These are phyloP conservation scores for Eupeodes corollae DNA, from an alignment of 1,140 invertebrate species.

Conservation along the genomic window DNA sequence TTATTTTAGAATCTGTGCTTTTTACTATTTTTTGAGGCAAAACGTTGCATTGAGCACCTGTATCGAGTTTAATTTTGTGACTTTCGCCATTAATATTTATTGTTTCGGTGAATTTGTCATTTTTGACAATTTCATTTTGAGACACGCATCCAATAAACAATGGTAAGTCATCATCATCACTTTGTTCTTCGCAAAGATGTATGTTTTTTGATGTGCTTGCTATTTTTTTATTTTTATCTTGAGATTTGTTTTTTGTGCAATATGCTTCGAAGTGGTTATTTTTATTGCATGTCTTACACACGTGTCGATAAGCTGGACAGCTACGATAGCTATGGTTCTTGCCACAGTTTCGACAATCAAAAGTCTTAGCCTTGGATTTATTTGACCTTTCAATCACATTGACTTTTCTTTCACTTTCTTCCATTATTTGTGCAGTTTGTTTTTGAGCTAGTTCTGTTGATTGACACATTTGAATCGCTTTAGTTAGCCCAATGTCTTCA, in stretches of 20 bases:
- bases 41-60: neutral
- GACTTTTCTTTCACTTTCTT: neutral
- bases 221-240: too few relatives aligned
- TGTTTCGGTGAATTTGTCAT: neutral
- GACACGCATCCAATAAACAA: slow-evolving; percentile 13
- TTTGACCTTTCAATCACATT: neutral
- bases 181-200: too few relatives aligned
- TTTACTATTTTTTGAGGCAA: neutral
- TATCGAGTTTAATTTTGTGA: slow-evolving; percentile 1
- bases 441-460: neutral
- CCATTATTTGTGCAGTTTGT: neutral
- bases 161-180: slow-evolving; percentile 10
- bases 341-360: slow-evolving; percentile 4
- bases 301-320: slow-evolving; percentile 9
- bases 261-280: slow-evolving; percentile 7
- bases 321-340: neutral
- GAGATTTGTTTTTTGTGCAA: slow-evolving; percentile 7
- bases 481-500: neutral
- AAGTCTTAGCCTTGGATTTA: too few relatives aligned
- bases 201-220: too few relatives aligned
- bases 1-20: neutral
- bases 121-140: neutral
- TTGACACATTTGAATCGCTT: slow-evolving; percentile 4
- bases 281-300: slow-evolving; percentile 6
- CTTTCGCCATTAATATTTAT: neutral